These are phyloP conservation scores for Nematolebias whitei DNA, from an alignment of 2,113 vertebrate genomes.

Conservation along the genomic window DNA sequence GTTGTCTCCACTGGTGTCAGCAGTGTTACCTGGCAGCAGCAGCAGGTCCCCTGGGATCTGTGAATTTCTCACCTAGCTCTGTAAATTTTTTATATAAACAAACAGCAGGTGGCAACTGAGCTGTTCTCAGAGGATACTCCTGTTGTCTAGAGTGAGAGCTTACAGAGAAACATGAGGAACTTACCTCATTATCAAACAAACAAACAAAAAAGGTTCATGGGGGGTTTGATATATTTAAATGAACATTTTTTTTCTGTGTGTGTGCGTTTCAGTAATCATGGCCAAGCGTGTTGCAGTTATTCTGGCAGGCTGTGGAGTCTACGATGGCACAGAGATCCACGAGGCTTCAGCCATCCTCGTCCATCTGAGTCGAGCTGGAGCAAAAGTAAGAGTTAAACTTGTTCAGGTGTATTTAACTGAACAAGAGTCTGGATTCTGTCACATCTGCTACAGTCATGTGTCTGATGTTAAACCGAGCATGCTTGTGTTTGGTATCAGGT, in stretches of 20 bases:
- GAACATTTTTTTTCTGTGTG: neutral
- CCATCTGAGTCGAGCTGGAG: constrained; percentile 86
- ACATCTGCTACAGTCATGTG: too few relatives aligned
- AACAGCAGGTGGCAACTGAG: neutral
- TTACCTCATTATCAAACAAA: neutral
- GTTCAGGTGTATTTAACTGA: neutral
- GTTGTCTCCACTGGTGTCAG: neutral
- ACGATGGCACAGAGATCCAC: constrained; percentile 87
- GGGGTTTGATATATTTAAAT: too few relatives aligned
- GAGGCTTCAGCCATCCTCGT: constrained; percentile 86
- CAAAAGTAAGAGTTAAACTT: constrained; percentile 76
- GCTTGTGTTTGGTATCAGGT: constrained; percentile 61
- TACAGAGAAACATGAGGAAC: neutral
- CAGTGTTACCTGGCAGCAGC: constrained; percentile 25
- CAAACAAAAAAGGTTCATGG: too few relatives aligned
- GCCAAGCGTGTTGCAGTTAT: constrained; percentile 84
- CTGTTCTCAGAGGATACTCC: neutral
- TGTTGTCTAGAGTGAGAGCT: too few relatives aligned
- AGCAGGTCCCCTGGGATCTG: constrained; percentile 4
- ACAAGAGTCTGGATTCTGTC: too few relatives aligned
- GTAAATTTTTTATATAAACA: constrained; percentile 38
- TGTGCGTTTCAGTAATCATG: constrained; percentile 75
- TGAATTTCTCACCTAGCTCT: constrained; percentile 10
- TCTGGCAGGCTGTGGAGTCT: constrained; percentile 86
- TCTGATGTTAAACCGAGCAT: neutral